Conservation (phyloP, 2,113 vertebrate genomes). For the Indri indri region DNA sequence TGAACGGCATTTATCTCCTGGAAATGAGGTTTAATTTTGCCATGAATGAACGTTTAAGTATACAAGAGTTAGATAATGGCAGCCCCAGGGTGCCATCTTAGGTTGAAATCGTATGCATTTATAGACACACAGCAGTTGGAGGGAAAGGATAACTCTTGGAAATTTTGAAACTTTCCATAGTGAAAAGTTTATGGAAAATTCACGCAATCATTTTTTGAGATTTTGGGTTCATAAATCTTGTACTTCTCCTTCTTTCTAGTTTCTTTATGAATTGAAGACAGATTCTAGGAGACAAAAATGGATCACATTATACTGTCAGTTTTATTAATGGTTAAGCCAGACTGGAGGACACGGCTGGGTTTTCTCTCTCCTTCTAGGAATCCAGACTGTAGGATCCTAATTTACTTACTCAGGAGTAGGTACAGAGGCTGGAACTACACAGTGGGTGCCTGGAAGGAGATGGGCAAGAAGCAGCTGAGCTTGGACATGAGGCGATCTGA, state of each 20-base stretch:
- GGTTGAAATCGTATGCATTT: background rate
- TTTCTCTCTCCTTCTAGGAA: background rate
- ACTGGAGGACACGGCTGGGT: background rate
- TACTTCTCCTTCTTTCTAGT: background rate
- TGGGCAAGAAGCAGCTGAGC: background rate
- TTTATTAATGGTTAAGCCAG: background rate
- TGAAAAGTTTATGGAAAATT: conserved; percentile 8
- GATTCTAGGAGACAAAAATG: background rate
- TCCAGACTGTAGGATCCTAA: background rate
- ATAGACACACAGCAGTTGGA: background rate
- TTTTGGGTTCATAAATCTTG: background rate
- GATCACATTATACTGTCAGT: background rate
- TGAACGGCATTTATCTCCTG: background rate
- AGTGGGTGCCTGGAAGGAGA: too few species aligned
- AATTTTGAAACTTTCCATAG: background rate
- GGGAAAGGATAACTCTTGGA: background rate
- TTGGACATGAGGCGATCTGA: background rate
- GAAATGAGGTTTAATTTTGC: background rate
- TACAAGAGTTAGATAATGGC: background rate
- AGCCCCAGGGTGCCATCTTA: background rate
- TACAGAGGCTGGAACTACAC: background rate
- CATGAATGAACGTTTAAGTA: background rate
- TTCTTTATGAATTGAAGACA: background rate
- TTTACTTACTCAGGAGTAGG: background rate
- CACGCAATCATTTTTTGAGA: background rate